Evolutionary conservation across 2,797 vertebrate genomes (phyloP), one percentile per base, ranked within the genome.

Genomic region (Muraenolepis orangiensis): DNA sequence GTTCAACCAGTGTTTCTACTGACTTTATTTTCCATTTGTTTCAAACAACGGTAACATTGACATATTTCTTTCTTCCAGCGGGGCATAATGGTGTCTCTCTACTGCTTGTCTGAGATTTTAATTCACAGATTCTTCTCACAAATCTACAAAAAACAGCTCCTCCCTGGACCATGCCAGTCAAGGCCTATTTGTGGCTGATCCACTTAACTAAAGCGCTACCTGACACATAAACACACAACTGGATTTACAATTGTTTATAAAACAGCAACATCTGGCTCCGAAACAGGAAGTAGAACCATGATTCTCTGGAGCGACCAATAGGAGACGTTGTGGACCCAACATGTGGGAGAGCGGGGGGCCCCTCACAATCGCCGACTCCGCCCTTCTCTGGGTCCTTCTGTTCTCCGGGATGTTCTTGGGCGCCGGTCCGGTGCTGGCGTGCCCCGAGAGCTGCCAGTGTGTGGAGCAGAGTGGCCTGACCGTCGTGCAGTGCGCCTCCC

Each of bases 401-500:
- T 80, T 57, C 51, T 57, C 90, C 69, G 84, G 86, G 71, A 80
- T 90, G 70, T 70, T 89, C n/a, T 69, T 90, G 10, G 66, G 79
- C 20, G 78, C 73, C 5, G 69, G 70, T 4, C 78, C 81, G 1
- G 88, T 88, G 64, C 87, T 82, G 30, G 91, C 94, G 74, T 97
- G 96, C 77, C 95, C 96, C 0, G 91, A 79, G 4, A 94, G 90
- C 74, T 99, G 97, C 86, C 94, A 94, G 78, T 98, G 97, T 77
- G 92, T 93, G 0, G 95, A 95, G 68, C 92, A 89, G 73, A 94
- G 91, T 0, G 95, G 95, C 61, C 87, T 93, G 0, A 94, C 93
- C 2, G 94, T 95, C 0, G 96, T 98, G 26, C 95, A 96, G 67
- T 99, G 97, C 80, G 93, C 94, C 66, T 94, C 95, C 0, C 92